Evolutionary conservation across 2,888 invertebrate species (phyloP).

Genomic region (Conomelus anceps): DNA sequence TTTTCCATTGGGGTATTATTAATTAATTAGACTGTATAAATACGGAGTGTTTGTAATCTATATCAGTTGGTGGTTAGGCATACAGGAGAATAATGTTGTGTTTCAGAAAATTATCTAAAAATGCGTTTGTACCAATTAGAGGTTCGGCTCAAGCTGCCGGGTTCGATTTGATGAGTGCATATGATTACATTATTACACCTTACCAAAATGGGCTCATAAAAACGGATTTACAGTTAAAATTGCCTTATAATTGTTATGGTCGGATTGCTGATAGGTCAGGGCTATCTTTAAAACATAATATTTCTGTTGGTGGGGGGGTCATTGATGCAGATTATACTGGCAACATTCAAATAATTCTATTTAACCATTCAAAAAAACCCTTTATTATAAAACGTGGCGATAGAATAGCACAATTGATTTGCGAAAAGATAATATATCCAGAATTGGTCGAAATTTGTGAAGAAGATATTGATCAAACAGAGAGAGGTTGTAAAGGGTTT

Average conservation of each 20-base stretch:
- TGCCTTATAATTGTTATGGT: slow-evolving; percentile 90
- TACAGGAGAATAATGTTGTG: too few species aligned
- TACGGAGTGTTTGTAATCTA: too few species aligned
- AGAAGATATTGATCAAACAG: too few species aligned
- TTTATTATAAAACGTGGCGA: slow-evolving; percentile 84
- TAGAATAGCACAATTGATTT: slow-evolving; percentile 93
- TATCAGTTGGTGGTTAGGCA: too few species aligned
- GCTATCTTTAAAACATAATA: slow-evolving; percentile 87
- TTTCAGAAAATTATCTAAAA: slow-evolving; percentile 58
- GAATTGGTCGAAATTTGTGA: slow-evolving; percentile 70
- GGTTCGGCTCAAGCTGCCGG: slow-evolving; percentile 86
- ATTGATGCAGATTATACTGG: slow-evolving; percentile 94
- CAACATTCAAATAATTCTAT: slow-evolving; percentile 84
- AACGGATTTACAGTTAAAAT: slow-evolving; percentile 86
- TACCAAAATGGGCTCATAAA: slow-evolving; percentile 77
- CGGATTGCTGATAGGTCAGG: slow-evolving; percentile 92
- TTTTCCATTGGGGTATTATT: too few species aligned
- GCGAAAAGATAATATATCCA: slow-evolving; percentile 84
- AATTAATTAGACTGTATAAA: too few species aligned
- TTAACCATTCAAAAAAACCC: slow-evolving; percentile 80
- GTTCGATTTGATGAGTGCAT: slow-evolving; percentile 84
- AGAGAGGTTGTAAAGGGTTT: too few species aligned
- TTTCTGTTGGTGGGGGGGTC: slow-evolving; percentile 96
- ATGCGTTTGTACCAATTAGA: slow-evolving; percentile 75
- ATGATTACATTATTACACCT: slow-evolving; percentile 74